A percentile compares a stretch with the other conserved stretches of the same genome.
Evolutionary conservation across 2,888 invertebrate genomes (phyloP).

Genomic region (Drosophila paracracens): DNA sequence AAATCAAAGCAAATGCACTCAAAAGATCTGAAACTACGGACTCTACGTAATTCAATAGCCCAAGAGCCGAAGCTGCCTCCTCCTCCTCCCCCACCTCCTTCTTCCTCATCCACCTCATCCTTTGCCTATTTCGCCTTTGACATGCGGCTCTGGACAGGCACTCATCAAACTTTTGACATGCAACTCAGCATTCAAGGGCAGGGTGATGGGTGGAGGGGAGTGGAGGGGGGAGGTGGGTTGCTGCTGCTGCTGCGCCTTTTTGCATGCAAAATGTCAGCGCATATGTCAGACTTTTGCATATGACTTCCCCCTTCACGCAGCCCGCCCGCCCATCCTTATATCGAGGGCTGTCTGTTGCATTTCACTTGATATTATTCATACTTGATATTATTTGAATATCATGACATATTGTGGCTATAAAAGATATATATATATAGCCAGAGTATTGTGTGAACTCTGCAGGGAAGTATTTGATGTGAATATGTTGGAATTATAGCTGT

Average conservation of each 20-base stretch:
- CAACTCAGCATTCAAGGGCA: constrained; percentile 44
- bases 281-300: constrained; percentile 80
- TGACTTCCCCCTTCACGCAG: constrained; percentile 12
- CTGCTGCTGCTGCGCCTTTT: constrained; percentile 72
- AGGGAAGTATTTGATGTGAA: background rate
- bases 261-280: constrained; percentile 81
- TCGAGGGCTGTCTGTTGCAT: constrained; percentile 57
- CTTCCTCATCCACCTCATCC: background rate
- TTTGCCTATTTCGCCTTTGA: constrained; percentile 60
- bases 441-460: background rate
- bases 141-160: constrained; percentile 73
- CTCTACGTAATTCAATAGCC: constrained; percentile 80
- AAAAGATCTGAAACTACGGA: constrained; percentile 68
- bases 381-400: constrained; percentile 41
- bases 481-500: background rate
- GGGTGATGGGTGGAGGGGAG: background rate
- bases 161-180: constrained; percentile 80
- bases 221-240: background rate
- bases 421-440: background rate
- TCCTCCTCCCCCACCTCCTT: background rate
- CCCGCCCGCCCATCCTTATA: background rate
- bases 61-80: constrained; percentile 51
- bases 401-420: constrained; percentile 46
- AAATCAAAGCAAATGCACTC: constrained; percentile 78
- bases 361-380: constrained; percentile 17